Evolutionary conservation across 2,888 invertebrate species (phyloP), one percentile per base, ranked within the genome.

Genomic region (Lochmaea capreae): DNA sequence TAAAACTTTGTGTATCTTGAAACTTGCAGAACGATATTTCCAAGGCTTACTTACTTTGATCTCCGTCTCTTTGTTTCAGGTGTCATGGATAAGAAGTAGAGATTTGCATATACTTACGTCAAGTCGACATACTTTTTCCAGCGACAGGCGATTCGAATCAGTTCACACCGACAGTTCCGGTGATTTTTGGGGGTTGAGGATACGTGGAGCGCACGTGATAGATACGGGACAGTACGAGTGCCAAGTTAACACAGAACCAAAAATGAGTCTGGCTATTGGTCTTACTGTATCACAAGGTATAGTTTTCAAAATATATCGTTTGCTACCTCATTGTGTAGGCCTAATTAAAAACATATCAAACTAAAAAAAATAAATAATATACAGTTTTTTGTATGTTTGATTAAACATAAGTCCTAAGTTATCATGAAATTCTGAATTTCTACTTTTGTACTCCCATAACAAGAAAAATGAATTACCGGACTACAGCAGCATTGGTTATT

Each of bases 241-340:
- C 83, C 93, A 93, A 87, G 90, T 93, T 82, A 93, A 93, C 87
- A 93, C 92, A 1, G 93, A 93, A 82, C 93, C 93, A 54, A 93
- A 93, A 86, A 90, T 92, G 88, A 93, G 92, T 88, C 89, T 91
- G 79, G 90, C 91, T 81, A 90, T 92, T 81, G 90, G 90, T 81
- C 89, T 93, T 67, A 89, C 89, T 14, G 92, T 93, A 39, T 86
- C 90, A 81, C 62, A 63, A 63, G 92, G 93, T 93, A 82, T 85
- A 88, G 6, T 33, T 33, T 33, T 33, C 33, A 6, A 33, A 8
- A 33, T 33, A 1, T 33, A 33, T 33, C 5, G 33, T 33, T 22
- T 22, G 22, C 22, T 22, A 3, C 22, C 22, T 22, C 22, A 22
- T 22, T 4, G 26, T 33, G 26, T 33, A 33, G 26, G 26, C 4